Evolutionary conservation across 2,797 vertebrate species (phyloP).

Genomic region (Trichosurus vulpecula): DNA sequence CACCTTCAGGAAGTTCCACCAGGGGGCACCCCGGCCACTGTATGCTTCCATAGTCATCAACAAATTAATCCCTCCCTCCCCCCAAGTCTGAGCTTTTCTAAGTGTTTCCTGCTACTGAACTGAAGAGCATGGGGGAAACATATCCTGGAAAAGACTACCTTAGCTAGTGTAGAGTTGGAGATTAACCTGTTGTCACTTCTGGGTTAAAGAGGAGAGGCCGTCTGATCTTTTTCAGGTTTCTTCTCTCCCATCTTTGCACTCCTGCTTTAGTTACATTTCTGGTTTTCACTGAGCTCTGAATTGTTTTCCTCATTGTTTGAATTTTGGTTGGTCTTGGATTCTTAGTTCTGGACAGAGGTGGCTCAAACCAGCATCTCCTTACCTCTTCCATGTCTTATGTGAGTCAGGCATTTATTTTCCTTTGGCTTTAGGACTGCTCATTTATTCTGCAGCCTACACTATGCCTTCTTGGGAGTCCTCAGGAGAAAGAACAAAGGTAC

Average conservation of each 20-base stretch:
- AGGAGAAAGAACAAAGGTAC: constrained; percentile 37
- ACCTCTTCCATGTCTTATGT: background rate
- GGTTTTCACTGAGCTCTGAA: constrained; percentile 2
- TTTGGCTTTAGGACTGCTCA: background rate
- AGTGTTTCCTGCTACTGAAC: constrained; percentile 33
- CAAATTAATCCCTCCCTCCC: constrained; percentile 23
- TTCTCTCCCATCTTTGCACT: constrained; percentile 20
- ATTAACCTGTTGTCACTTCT: constrained; percentile 21
- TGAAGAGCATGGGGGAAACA: constrained; percentile 40
- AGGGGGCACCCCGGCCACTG: background rate
- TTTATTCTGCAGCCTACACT: constrained; percentile 21
- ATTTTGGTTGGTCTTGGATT: constrained; percentile 3
- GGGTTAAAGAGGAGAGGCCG: background rate
- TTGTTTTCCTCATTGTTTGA: constrained; percentile 40
- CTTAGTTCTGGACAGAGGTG: constrained; percentile 9
- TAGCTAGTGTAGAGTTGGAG: constrained; percentile 32
- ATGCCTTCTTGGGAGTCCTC: constrained; percentile 15
- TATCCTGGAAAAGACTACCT: background rate
- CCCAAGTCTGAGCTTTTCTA: constrained; percentile 36
- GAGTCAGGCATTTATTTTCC: constrained; percentile 29
- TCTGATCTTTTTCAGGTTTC: constrained; percentile 35
- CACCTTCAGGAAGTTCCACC: background rate
- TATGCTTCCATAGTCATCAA: background rate
- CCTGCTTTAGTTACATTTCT: constrained; percentile 8
- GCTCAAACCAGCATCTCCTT: constrained; percentile 27